Evolutionary conservation across 1,140 invertebrate genomes (phyloP).

Genomic region (Solenopsis fugax): DNA sequence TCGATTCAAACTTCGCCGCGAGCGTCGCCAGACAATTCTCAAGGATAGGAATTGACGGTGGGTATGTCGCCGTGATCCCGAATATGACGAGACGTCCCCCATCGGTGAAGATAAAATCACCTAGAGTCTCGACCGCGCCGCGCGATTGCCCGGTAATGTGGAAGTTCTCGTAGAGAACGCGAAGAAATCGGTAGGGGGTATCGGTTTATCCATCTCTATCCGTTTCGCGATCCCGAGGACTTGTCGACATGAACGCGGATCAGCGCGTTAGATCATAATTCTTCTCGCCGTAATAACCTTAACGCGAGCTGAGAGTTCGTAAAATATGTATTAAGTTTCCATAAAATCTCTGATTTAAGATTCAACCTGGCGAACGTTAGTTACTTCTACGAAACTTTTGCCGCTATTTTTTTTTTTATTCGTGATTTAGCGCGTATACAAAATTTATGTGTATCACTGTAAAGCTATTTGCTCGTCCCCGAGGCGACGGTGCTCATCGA

Average conservation of each 20-base stretch:
- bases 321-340: not conserved
- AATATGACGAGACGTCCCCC: constrained; percentile 13
- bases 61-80: constrained; percentile 40
- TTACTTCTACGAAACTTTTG: not conserved
- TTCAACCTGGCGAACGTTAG: not conserved
- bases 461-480: not conserved
- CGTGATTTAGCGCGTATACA: not conserved
- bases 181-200: not conserved
- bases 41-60: constrained; percentile 54
- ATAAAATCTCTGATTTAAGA: not conserved
- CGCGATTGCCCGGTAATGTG: not conserved
- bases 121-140: not conserved
- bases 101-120: not conserved
- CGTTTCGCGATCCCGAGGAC: not conserved
- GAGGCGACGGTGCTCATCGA: constrained; percentile 20
- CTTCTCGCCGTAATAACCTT: not conserved
- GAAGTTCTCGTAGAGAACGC: not conserved
- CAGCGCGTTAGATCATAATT: not conserved
- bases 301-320: not conserved
- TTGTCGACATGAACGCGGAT: not conserved
- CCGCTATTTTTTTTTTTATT: not conserved
- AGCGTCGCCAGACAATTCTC: constrained; percentile 56
- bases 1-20: constrained; percentile 78
- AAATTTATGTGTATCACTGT: constrained; percentile 15
- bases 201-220: not conserved